Conservation (phyloP, 2,888 invertebrate species). For the Tanytarsus gracilentus region DNA sequence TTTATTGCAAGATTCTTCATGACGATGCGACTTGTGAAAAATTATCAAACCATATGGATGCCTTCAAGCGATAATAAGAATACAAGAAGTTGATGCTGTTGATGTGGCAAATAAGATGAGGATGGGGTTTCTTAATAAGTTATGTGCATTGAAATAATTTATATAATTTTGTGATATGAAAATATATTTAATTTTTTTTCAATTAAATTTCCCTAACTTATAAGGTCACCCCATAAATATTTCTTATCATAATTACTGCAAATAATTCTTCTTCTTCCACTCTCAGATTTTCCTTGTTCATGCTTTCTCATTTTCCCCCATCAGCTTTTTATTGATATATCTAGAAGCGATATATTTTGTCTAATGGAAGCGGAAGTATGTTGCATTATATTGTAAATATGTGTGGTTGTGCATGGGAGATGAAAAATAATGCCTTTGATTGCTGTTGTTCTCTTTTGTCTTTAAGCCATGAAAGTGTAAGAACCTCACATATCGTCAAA, state of each 20-base stretch:
- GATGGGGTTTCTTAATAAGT: too few relatives aligned
- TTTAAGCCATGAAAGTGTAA: conserved; percentile 9
- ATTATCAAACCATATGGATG: conserved; percentile 19
- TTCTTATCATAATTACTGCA: conserved; percentile 26
- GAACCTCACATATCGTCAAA: conserved; percentile 8
- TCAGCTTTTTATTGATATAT: not conserved
- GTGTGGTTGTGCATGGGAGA: not conserved
- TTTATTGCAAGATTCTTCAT: not conserved
- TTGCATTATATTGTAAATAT: not conserved
- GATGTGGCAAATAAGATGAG: not conserved
- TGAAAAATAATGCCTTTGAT: not conserved
- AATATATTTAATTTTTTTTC: too few relatives aligned
- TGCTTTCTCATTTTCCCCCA: not conserved
- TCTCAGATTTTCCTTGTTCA: not conserved
- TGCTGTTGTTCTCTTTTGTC: not conserved
- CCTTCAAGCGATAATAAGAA: conserved; percentile 10
- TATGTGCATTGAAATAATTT: too few relatives aligned
- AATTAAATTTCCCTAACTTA: too few relatives aligned
- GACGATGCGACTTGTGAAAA: not conserved
- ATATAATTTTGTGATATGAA: too few relatives aligned
- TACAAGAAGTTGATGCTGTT: conserved; percentile 11
- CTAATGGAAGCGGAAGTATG: too few relatives aligned
- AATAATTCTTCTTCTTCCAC: conserved; percentile 6
- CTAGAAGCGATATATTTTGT: not conserved
- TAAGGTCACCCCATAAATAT: too few relatives aligned